Evolutionary conservation across 1,140 invertebrate species (phyloP).

Genomic region (Apolygus lucorum): DNA sequence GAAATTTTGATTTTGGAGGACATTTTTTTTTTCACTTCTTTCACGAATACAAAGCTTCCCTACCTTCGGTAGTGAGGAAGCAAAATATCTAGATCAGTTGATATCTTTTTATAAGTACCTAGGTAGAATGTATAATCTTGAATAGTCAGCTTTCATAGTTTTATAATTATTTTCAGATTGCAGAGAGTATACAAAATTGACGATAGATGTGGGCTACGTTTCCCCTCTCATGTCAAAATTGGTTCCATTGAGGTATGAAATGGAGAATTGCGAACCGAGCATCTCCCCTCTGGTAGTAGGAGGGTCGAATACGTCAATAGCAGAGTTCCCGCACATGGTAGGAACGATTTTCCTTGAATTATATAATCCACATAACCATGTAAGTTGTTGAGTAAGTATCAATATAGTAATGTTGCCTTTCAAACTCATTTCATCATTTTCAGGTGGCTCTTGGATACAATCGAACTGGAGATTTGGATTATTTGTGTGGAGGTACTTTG

Average conservation of each 20-base stretch:
- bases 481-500: constrained; percentile 47
- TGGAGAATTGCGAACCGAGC: constrained; percentile 19
- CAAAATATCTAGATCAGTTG: too few species aligned
- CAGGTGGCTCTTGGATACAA: constrained; percentile 31
- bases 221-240: constrained; percentile 6
- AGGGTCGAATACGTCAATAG: constrained; percentile 41
- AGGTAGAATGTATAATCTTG: too few species aligned
- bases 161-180: constrained; percentile 19
- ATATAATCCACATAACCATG: too few species aligned
- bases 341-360: constrained; percentile 24
- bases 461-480: constrained; percentile 34
- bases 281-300: constrained; percentile 42
- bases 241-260: constrained; percentile 3
- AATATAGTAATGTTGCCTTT: not conserved
- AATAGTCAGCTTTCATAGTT: too few species aligned
- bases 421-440: not conserved
- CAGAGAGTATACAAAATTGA: constrained; percentile 17
- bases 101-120: too few species aligned
- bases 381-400: too few species aligned
- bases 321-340: constrained; percentile 54
- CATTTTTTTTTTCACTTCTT: too few species aligned
- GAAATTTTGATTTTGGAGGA: too few species aligned
- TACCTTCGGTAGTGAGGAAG: too few species aligned
- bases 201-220: constrained; percentile 7
- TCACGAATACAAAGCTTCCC: too few species aligned